Evolutionary conservation across 1,140 invertebrate species (phyloP).

Genomic region (Spodoptera frugiperda): DNA sequence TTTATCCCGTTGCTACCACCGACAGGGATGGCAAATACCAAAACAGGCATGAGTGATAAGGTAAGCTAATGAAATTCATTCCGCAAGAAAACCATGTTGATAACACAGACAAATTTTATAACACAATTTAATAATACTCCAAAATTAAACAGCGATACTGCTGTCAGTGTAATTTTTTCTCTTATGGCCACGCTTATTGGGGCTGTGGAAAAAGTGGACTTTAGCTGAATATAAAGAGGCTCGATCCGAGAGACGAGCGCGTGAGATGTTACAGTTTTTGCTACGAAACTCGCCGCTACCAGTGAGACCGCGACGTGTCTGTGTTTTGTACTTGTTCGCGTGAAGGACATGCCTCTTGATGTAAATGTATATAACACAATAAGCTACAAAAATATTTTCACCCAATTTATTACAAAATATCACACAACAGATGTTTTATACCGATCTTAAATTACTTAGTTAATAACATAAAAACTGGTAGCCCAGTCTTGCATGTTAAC

Average conservation of each 20-base stretch:
- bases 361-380: slow-evolving; percentile 48
- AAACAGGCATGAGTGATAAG: slow-evolving; percentile 40
- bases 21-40: slow-evolving; percentile 55
- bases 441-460: background rate
- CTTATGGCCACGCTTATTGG: slow-evolving; percentile 61
- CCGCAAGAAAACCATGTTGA: slow-evolving; percentile 49
- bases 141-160: slow-evolving; percentile 55
- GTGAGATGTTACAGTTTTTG: slow-evolving; percentile 68
- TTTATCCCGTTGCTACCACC: slow-evolving; percentile 54
- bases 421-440: background rate
- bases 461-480: background rate
- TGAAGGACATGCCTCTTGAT: slow-evolving; percentile 57
- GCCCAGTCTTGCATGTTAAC: background rate
- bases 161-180: slow-evolving; percentile 61
- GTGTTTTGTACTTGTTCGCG: slow-evolving; percentile 60
- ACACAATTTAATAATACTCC: slow-evolving; percentile 65
- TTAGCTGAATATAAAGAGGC: slow-evolving; percentile 71
- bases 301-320: slow-evolving; percentile 47
- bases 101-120: slow-evolving; percentile 62
- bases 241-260: slow-evolving; percentile 52
- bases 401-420: slow-evolving; percentile 19
- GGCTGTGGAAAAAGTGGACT: slow-evolving; percentile 62
- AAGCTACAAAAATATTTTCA: slow-evolving; percentile 28
- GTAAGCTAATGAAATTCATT: slow-evolving; percentile 34
- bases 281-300: slow-evolving; percentile 38